These are phyloP conservation scores for Clytia hemisphaerica DNA, from an alignment of 30 jellyfish, hydroid and myxozoan species.

Conservation along the genomic window DNA sequence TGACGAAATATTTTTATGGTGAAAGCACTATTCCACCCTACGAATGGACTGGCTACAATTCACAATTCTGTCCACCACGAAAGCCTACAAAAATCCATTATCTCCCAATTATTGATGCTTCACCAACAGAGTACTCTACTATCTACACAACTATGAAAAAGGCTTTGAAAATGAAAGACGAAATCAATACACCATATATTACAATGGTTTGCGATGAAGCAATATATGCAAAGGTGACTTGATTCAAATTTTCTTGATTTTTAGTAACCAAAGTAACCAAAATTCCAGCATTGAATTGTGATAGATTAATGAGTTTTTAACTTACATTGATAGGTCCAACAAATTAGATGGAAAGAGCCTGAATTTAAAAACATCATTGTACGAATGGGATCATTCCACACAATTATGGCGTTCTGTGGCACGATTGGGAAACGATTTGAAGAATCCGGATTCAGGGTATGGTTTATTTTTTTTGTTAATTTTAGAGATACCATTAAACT, in stretches of 20 bases:
- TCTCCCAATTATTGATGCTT: constrained; percentile 20
- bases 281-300: too few species aligned
- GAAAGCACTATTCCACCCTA: not conserved
- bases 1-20: constrained; percentile 5
- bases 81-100: constrained; percentile 8
- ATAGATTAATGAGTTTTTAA: too few species aligned
- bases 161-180: not conserved
- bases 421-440: not conserved
- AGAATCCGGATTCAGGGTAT: not conserved
- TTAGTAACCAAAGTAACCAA: too few species aligned
- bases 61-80: constrained; percentile 11
- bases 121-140: constrained; percentile 17
- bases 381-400: too few species aligned
- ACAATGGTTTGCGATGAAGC: too few species aligned
- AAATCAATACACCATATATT: too few species aligned
- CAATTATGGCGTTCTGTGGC: not conserved
- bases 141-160: not conserved
- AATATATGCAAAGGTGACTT: constrained; percentile 2
- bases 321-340: too few species aligned
- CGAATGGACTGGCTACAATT: constrained; percentile 8
- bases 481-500: not conserved
- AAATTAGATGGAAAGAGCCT: not conserved
- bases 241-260: too few species aligned
- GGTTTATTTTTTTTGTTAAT: not conserved
- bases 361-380: not conserved